A percentile compares a stretch with the other conserved stretches of the same genome.
These are phyloP conservation scores for Hemithea aestivaria DNA, from an alignment of 2,888 invertebrate species.

Conservation along the genomic window DNA sequence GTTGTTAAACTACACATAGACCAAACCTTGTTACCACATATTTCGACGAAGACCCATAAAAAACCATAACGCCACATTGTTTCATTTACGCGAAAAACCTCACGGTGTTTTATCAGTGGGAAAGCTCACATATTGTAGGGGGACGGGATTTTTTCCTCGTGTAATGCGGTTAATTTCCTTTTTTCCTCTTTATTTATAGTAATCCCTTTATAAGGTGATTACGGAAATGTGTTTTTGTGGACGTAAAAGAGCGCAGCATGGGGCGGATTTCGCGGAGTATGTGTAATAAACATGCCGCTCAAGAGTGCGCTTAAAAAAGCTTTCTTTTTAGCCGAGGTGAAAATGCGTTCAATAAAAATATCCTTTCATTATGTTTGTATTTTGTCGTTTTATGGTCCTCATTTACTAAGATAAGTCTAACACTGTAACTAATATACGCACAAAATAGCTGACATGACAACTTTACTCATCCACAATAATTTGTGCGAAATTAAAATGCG, in stretches of 20 bases:
- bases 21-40: slow-evolving; percentile 2
- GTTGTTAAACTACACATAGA: too few relatives aligned
- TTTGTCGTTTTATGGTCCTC: too few relatives aligned
- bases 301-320: slow-evolving; percentile 6
- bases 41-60: slow-evolving; percentile 38
- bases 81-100: slow-evolving; percentile 70
- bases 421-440: too few relatives aligned
- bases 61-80: slow-evolving; percentile 64
- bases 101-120: slow-evolving; percentile 75
- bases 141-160: slow-evolving; percentile 69
- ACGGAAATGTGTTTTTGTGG: slow-evolving; percentile 78
- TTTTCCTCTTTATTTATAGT: slow-evolving; percentile 79
- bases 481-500: too few relatives aligned
- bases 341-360: too few relatives aligned
- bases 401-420: too few relatives aligned
- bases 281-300: slow-evolving; percentile 32
- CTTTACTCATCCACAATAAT: too few relatives aligned
- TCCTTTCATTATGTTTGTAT: too few relatives aligned
- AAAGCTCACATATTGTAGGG: slow-evolving; percentile 75
- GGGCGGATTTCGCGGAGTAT: slow-evolving; percentile 53
- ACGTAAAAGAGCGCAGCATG: slow-evolving; percentile 76
- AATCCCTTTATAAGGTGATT: slow-evolving; percentile 80
- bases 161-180: slow-evolving; percentile 79
- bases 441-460: too few relatives aligned
- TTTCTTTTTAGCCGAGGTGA: not conserved